Evolutionary conservation across 2,113 vertebrate species (phyloP).

Genomic region (Daubentonia madagascariensis): DNA sequence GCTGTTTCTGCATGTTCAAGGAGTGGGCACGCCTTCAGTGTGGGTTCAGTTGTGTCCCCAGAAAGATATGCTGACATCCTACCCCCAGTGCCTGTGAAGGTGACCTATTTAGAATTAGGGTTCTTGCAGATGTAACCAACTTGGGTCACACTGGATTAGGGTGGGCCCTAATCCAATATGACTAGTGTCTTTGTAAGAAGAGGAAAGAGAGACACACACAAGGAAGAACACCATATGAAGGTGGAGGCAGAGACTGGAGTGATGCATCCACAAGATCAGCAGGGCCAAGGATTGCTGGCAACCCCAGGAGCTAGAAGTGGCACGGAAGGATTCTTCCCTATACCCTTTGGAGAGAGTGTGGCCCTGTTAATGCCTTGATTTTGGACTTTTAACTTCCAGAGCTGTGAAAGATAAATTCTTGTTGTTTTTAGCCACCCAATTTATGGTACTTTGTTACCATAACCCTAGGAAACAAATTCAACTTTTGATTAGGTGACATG

Average conservation of each 20-base stretch:
- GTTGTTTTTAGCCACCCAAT: not conserved
- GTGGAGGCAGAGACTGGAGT: not conserved
- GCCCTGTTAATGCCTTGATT: not conserved
- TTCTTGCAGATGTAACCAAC: not conserved
- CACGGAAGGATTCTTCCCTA: not conserved
- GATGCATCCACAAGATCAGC: not conserved
- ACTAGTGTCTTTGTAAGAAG: not conserved
- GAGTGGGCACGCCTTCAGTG: not conserved
- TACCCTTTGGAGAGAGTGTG: not conserved
- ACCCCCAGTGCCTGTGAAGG: not conserved
- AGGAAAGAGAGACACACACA: not conserved
- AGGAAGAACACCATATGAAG: not conserved
- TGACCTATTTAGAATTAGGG: not conserved
- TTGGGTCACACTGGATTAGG: not conserved
- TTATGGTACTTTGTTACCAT: not conserved
- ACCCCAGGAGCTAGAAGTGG: not conserved
- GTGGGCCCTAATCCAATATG: not conserved
- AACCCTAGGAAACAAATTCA: too few species aligned
- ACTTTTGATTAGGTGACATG: too few species aligned
- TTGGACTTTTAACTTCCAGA: not conserved
- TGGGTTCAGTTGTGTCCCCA: not conserved
- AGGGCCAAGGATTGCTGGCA: not conserved
- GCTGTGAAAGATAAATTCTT: not conserved
- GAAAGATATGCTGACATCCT: not conserved
- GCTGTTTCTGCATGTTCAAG: not conserved